Base-by-base conservation (phyloP, 2,113 vertebrate species). In the Sylvietta virens region DNA sequence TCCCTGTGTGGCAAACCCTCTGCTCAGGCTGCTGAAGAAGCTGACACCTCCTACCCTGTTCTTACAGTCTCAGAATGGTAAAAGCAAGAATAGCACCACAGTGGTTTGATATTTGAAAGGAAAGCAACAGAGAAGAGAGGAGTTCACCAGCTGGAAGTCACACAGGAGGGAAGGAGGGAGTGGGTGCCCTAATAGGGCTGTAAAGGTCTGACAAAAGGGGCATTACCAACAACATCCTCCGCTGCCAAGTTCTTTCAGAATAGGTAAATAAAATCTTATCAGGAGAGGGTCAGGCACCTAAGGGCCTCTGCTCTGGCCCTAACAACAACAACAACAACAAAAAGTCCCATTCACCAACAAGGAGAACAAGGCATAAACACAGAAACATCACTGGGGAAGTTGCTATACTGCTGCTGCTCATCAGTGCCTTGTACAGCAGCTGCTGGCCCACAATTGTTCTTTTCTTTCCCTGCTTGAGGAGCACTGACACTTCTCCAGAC, bases 351-450 rank as follows among this genome's bases (percentile, higher is more conserved):
- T 58, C 11, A 60, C 31, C 61, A 64, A 48, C 33, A 56, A 74
- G 72, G 57, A 19, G 37, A 72, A 53, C 7, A 3, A 79, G 26
- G n/a, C 31, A 72, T 10, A 62, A 89, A 61, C 40, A 64, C 1
- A 61, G 73, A 57, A 83, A 53, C n/a, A 37, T 1, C 19, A 16
- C 26, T 42, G 54, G 30, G 53, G 12, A 58, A 11, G 50, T 35
- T 21, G n/a, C n/a, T 61, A 16, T 18, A 44, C 77, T 82, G 65
- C 57, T 79, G 40, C 45, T 80, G 13, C 27, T 27, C 23, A 73
- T 6, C 31, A 40, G 14, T 31, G 23, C 19, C 24, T 39, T 0
- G 0, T 6, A 58, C 1, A 3, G 33, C 60, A 62, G 44, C 44
- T 90, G 39, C 24, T 54, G 45, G 31, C 39, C 22, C 31, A n/a